phyloP scores from a whole-genome alignment of 2,797 vertebrate species.

The Lagorchestes hirsutus region DNA sequence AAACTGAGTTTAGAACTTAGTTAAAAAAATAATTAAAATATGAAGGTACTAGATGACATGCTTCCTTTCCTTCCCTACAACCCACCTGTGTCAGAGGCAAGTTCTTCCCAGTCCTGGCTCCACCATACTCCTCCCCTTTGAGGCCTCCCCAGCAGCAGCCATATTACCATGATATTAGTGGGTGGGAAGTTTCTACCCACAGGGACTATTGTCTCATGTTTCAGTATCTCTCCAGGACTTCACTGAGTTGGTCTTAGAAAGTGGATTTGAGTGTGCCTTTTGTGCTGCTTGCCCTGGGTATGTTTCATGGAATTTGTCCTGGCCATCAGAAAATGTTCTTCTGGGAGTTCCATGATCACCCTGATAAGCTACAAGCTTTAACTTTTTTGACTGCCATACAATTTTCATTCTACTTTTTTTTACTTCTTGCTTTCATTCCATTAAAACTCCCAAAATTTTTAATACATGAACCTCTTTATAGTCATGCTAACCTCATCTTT shows the following conservation, averaged over 20 bases:
- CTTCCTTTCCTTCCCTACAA: background rate
- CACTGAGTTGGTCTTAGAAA: background rate
- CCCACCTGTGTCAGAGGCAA: background rate
- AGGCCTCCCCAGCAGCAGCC: background rate
- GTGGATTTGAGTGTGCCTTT: background rate
- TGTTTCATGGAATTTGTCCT: background rate
- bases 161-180: background rate
- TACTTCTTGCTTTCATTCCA: background rate
- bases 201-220: background rate
- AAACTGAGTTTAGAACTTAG: background rate
- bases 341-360: background rate
- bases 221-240: background rate
- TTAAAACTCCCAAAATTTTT: background rate
- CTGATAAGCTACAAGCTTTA: background rate
- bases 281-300: background rate
- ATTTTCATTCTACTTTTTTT: background rate
- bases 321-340: background rate
- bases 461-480: background rate
- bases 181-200: background rate
- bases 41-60: background rate
- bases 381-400: background rate
- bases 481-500: background rate
- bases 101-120: background rate
- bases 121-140: background rate
- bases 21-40: background rate